Evolutionary conservation across 2,113 vertebrate species (phyloP), one percentile per base, ranked within the genome.

Genomic region (Triplophysa rosa): DNA sequence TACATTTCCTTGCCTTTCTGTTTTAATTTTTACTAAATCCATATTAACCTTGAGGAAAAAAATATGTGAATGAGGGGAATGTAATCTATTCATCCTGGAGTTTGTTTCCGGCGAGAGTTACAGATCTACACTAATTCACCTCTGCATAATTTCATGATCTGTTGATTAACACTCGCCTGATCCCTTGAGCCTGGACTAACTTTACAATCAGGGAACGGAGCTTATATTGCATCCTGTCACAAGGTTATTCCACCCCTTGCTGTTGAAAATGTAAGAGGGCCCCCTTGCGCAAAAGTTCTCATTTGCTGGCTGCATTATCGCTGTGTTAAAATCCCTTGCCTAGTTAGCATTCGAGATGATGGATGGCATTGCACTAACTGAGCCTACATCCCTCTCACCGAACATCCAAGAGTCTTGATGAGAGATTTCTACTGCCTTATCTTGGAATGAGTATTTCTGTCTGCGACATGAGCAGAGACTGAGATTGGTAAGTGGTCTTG

Each of bases 271-370:
- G 23, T 23, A 4, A 80, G 78, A 65, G 14, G 67, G 78, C 66
- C 69, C 67, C 67, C 23, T 77, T 73, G 77, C 2, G 11, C 49
- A 64, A 75, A 71, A 82, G 86, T 80, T 86, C 85, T 85, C 81
- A 14, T 54, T 7, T 45, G 81, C 64, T 72, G 9, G 83, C 86
- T 77, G 80, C 59, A 19, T 88, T 90, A 90, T 90, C 90, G 83
- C 67, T 58, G 42, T 89, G 88, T 86, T 88, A 80, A 88, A 89
- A 84, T 71, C 82, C 84, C 78, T 78, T 29, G 72, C 82, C 88
- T 90, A 85, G 77, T 91, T 91, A 89, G 85, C 84, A 90, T 87
- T 84, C 82, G 86, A 86, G 83, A 91, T 90, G 89, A 91, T 90
- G 89, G 89, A 91, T 92, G 66, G 80, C 83, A 67, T 85, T 80